Conservation (phyloP, 2,113 vertebrate genomes). For the Gorilla gorilla region DNA sequence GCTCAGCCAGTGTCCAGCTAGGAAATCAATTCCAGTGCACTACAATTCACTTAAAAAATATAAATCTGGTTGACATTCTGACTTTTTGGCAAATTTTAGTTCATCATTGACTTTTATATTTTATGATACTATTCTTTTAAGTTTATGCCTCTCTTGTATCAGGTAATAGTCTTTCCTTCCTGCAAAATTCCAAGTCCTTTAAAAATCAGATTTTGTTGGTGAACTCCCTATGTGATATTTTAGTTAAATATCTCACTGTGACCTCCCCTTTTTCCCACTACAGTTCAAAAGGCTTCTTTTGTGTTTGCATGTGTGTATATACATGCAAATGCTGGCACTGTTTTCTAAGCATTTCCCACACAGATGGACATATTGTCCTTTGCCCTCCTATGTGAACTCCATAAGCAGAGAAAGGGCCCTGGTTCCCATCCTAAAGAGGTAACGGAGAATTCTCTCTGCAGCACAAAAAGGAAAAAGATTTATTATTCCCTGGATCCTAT, state of each 20-base stretch:
- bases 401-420: neutral
- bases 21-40: neutral
- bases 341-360: neutral
- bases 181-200: neutral
- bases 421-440: neutral
- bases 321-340: neutral
- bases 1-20: no score
- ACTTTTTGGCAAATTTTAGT: neutral
- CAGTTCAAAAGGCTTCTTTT: neutral
- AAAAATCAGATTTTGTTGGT: neutral
- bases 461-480: neutral
- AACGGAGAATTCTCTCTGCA: neutral
- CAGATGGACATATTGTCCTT: neutral
- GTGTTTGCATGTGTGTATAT: accelerated
- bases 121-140: neutral
- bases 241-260: neutral
- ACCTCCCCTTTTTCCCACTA: neutral
- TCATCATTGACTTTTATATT: neutral
- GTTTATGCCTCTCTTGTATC: neutral
- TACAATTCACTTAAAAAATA: neutral
- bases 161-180: neutral
- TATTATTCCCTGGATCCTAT: neutral
- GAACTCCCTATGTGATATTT: neutral
- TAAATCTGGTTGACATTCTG: neutral
- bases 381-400: neutral